Conservation (phyloP, 2,113 vertebrate species). For the Mugil cephalus region DNA sequence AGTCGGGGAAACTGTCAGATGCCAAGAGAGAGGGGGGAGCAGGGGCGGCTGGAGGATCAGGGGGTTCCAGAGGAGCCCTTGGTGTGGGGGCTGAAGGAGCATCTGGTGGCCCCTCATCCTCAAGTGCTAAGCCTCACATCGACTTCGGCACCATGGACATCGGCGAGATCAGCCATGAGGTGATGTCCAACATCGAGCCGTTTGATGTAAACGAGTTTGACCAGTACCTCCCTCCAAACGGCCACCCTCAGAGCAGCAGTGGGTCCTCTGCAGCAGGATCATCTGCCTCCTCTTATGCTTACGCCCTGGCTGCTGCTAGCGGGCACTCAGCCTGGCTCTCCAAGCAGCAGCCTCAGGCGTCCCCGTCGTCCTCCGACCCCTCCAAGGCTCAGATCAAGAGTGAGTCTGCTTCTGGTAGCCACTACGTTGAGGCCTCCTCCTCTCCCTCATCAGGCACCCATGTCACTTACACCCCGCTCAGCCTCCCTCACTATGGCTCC, state of each 20-base stretch:
- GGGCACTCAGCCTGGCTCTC: slow-evolving; percentile 98
- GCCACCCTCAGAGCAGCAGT: slow-evolving; percentile 85
- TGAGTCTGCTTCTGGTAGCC: slow-evolving; percentile 87
- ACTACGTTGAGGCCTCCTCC: slow-evolving; percentile 90
- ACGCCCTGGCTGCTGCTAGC: slow-evolving; percentile 92
- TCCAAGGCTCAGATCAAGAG: slow-evolving; percentile 98
- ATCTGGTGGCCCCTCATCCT: slow-evolving; percentile 74
- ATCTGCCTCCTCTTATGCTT: slow-evolving; percentile 87
- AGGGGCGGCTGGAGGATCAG: slow-evolving; percentile 68
- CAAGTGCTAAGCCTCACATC: slow-evolving; percentile 93
- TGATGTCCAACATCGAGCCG: slow-evolving; percentile 99
- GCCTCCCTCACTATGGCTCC: slow-evolving; percentile 96
- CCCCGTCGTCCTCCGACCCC: slow-evolving; percentile 86
- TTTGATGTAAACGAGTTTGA: slow-evolving; percentile 98
- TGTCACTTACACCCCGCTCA: slow-evolving; percentile 96
- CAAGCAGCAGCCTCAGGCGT: slow-evolving; percentile 93
- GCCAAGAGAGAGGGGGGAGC: slow-evolving; percentile 86
- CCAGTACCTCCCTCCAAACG: slow-evolving; percentile 97
- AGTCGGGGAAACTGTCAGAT: slow-evolving; percentile 91
- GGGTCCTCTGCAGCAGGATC: slow-evolving; percentile 62
- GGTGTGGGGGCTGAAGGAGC: slow-evolving; percentile 80
- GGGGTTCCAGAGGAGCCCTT: slow-evolving; percentile 86
- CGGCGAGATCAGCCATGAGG: slow-evolving; percentile 98
- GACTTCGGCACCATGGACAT: slow-evolving; percentile 99
- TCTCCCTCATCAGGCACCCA: slow-evolving; percentile 89